Conservation (phyloP, 2,888 invertebrate species). For the Calameuta idolon region DNA sequence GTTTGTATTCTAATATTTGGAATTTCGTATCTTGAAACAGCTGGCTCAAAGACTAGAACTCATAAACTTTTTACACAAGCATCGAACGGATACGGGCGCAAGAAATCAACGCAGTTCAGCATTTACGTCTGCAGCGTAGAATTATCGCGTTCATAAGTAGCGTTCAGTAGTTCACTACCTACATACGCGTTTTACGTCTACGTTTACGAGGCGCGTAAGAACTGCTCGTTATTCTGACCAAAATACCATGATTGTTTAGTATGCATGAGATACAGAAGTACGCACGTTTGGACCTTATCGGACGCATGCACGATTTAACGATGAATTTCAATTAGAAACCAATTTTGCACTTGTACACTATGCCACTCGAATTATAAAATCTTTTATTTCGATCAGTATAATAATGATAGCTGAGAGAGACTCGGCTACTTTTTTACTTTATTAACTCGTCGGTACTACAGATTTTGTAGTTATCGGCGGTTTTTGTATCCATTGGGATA, state of each 20-base stretch:
- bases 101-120: neutral
- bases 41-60: neutral
- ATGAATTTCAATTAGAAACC: neutral
- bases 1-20: neutral
- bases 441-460: neutral
- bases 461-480: neutral
- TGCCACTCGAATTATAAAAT: neutral
- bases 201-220: neutral
- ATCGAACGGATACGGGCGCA: neutral
- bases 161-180: neutral
- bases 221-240: neutral
- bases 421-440: neutral
- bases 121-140: neutral
- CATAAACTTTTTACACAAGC: neutral
- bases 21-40: neutral
- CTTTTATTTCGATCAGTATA: neutral
- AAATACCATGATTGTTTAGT: neutral
- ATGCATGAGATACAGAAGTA: neutral
- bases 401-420: no score
- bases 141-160: neutral
- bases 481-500: neutral
- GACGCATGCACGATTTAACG: neutral
- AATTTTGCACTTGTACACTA: neutral
- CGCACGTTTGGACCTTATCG: neutral
- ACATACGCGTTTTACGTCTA: neutral